phyloP scores from a whole-genome alignment of 2,888 invertebrate genomes.

The Danaus chrysippus region DNA sequence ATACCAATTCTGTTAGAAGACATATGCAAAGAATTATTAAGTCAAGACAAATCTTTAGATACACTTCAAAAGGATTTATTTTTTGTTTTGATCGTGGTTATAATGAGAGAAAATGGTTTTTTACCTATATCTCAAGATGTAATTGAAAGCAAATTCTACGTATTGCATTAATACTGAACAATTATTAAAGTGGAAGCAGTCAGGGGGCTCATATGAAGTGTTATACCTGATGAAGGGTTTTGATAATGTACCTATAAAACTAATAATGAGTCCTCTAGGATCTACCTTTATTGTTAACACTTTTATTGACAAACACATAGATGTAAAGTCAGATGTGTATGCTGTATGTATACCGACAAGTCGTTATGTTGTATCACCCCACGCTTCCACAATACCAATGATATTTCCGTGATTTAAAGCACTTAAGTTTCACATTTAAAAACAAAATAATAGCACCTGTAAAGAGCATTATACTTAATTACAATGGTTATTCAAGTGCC shows the following conservation, averaged over 20 bases:
- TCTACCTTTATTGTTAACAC: conserved; percentile 57
- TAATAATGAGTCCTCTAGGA: conserved; percentile 60
- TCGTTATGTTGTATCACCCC: conserved; percentile 59
- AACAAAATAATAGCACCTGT: conserved; percentile 75
- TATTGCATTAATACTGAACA: conserved; percentile 40
- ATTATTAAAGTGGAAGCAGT: conserved; percentile 47
- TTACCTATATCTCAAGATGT: conserved; percentile 41
- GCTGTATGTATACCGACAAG: conserved; percentile 61
- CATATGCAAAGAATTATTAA: conserved; percentile 44
- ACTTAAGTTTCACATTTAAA: conserved; percentile 73
- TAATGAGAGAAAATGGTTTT: conserved; percentile 67
- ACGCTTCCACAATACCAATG: conserved; percentile 56
- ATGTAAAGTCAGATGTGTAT: conserved; percentile 59
- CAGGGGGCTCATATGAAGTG: conserved; percentile 50
- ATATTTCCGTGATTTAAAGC: conserved; percentile 66
- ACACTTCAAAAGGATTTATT: conserved; percentile 59
- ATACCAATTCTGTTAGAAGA: conserved; percentile 49
- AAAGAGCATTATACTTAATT: conserved; percentile 73
- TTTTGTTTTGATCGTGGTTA: conserved; percentile 53
- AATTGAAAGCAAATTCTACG: conserved; percentile 36
- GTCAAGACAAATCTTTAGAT: conserved; percentile 44
- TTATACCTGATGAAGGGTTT: conserved; percentile 52
- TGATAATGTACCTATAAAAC: conserved; percentile 46
- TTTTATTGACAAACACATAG: conserved; percentile 39
- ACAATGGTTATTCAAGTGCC: conserved; percentile 67